A percentile compares a stretch with the other conserved stretches of the same genome.
Conservation (phyloP, 2,797 vertebrate genomes). For the Hipposideros larvatus region DNA sequence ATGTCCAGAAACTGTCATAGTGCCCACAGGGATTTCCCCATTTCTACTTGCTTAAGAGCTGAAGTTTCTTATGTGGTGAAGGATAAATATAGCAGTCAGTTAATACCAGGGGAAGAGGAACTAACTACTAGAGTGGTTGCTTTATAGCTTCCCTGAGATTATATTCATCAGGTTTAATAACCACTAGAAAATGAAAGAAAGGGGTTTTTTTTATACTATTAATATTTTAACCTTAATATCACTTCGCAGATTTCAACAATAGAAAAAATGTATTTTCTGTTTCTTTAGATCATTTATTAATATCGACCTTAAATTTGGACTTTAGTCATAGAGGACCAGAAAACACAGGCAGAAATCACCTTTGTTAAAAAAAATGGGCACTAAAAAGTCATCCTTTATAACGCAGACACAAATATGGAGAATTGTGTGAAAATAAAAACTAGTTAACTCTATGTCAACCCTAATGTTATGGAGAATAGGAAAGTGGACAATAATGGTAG, state of each 20-base stretch:
- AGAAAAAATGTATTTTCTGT: neutral
- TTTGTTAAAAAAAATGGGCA: neutral
- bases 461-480: neutral
- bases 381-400: neutral
- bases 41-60: neutral
- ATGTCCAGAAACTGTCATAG: neutral
- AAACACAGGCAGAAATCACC: constrained; percentile 16
- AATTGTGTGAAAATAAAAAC: neutral
- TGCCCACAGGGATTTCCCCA: neutral
- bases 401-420: neutral
- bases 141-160: neutral
- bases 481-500: neutral
- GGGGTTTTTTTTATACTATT: neutral
- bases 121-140: neutral
- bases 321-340: neutral
- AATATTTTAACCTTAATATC: neutral
- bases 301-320: neutral
- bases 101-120: neutral
- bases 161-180: neutral
- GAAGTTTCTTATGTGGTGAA: neutral
- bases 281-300: constrained; percentile 21
- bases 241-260: constrained; percentile 11
- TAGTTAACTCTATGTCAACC: neutral
- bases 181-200: neutral
- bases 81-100: neutral